These are phyloP conservation scores for Diorhabda carinulata DNA, from an alignment of 1,140 invertebrate species.

Conservation along the genomic window DNA sequence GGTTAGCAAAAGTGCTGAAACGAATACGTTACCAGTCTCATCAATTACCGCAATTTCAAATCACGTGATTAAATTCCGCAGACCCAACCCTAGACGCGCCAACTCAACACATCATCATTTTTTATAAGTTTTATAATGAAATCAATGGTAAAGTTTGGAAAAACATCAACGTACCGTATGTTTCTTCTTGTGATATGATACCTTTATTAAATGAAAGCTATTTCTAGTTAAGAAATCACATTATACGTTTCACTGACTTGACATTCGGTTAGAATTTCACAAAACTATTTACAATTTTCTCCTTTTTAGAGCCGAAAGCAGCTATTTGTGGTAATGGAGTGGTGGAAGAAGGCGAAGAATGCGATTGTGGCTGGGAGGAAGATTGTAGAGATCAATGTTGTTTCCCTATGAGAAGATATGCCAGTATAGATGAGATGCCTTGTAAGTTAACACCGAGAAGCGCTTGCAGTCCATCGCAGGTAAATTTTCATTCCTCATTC, in stretches of 20 bases:
- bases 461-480: constrained; percentile 78
- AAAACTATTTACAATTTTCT: background rate
- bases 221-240: too few species aligned
- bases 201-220: too few species aligned
- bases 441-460: constrained; percentile 76
- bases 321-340: constrained; percentile 96
- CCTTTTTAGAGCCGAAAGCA: constrained; percentile 70
- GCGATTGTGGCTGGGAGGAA: constrained; percentile 97
- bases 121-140: too few species aligned
- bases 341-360: constrained; percentile 92
- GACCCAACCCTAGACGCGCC: too few species aligned
- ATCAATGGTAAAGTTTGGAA: too few species aligned
- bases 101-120: too few species aligned
- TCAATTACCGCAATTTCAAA: too few species aligned
- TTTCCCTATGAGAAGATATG: constrained; percentile 79
- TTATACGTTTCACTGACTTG: background rate
- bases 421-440: constrained; percentile 69
- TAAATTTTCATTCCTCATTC: constrained; percentile 37
- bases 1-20: too few species aligned
- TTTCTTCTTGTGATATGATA: too few species aligned
- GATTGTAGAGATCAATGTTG: constrained; percentile 93
- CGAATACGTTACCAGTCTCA: too few species aligned
- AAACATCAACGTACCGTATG: too few species aligned
- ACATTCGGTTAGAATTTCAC: background rate
- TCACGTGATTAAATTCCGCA: too few species aligned